Percentiles rank a stretch among this genome's conserved stretches.
These are phyloP conservation scores for Leptinotarsa lineolata DNA, from an alignment of 1,140 invertebrate species.

Conservation along the genomic window DNA sequence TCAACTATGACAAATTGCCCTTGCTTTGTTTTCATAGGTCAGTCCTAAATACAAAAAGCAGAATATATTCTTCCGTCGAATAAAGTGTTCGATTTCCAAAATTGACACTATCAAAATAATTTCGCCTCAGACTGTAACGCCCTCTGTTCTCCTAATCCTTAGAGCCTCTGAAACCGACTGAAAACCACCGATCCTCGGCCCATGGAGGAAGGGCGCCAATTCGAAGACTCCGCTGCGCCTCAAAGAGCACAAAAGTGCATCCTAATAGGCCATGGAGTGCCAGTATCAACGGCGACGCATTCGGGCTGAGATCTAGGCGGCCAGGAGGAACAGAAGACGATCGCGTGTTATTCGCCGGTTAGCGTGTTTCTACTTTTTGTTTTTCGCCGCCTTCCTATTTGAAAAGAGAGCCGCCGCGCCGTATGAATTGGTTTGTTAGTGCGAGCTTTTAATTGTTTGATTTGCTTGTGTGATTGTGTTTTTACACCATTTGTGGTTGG, in stretches of 20 bases:
- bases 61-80: too few species aligned
- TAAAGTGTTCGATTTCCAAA: too few species aligned
- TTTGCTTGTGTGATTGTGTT: conserved; percentile 6
- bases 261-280: conserved; percentile 31
- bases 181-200: conserved; percentile 26
- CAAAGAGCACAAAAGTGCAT: conserved; percentile 30
- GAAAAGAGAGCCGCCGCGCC: conserved; percentile 1
- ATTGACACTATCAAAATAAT: too few species aligned
- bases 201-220: conserved; percentile 25
- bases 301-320: conserved; percentile 36
- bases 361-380: conserved; percentile 12
- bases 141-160: conserved; percentile 21
- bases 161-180: conserved; percentile 23
- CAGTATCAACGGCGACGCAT: conserved; percentile 34
- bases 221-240: conserved; percentile 20
- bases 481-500: neutral
- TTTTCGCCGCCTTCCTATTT: conserved; percentile 1
- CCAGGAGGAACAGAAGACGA: conserved; percentile 22
- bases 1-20: too few species aligned
- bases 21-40: too few species aligned
- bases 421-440: conserved; percentile 11
- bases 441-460: conserved; percentile 1
- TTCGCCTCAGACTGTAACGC: too few species aligned
- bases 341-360: conserved; percentile 7
- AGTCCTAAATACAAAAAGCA: too few species aligned